A percentile compares a stretch with the other conserved stretches of the same genome.
Evolutionary conservation across 2,113 vertebrate species (phyloP).

Genomic region (Chionomys nivalis): DNA sequence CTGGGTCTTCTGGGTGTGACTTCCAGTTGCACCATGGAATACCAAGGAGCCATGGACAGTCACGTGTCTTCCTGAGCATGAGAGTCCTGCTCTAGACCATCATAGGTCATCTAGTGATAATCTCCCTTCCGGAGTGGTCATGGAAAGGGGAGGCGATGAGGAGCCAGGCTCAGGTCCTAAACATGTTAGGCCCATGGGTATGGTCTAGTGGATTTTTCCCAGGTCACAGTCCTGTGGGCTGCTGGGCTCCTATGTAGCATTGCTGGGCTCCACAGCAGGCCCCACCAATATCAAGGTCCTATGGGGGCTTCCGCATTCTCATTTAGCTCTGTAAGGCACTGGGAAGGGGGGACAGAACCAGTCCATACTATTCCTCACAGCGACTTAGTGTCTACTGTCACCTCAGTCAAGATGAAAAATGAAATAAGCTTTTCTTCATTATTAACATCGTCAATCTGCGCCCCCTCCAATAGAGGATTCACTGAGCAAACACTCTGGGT

Average conservation of each 20-base stretch:
- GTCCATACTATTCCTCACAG: background rate
- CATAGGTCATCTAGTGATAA: background rate
- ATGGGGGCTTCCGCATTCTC: accelerated
- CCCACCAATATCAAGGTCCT: accelerated
- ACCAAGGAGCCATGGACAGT: accelerated
- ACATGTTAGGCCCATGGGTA: background rate
- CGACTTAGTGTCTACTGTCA: background rate
- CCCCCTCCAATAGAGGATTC: background rate
- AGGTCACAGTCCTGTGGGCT: accelerated
- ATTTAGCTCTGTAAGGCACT: background rate
- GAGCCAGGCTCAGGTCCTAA: background rate
- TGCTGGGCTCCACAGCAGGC: too few species aligned
- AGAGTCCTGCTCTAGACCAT: background rate
- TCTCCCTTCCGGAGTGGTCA: accelerated
- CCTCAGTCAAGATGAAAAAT: background rate
- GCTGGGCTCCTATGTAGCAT: accelerated
- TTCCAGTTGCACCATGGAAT: accelerated
- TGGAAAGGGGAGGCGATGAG: background rate
- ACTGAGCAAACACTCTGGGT: background rate
- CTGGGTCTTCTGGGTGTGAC: background rate
- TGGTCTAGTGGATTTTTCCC: too few species aligned
- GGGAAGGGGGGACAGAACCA: background rate
- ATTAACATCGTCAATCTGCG: background rate
- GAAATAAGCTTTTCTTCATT: background rate
- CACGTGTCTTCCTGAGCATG: background rate